These are phyloP conservation scores for Oostethus manadensis DNA, from an alignment of 2,113 vertebrate genomes.

Conservation along the genomic window DNA sequence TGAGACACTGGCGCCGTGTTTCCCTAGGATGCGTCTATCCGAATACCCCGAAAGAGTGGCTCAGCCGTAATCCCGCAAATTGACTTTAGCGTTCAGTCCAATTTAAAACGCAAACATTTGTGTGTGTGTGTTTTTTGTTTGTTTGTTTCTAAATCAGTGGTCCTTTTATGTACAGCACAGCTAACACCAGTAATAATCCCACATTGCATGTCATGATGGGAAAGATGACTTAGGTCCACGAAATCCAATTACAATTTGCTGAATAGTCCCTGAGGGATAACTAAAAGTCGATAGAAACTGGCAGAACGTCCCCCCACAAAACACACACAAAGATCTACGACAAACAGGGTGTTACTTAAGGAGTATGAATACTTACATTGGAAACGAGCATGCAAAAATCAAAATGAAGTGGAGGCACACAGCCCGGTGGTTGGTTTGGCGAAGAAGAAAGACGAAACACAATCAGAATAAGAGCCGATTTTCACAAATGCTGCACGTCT, in stretches of 20 bases:
- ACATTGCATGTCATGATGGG: no score
- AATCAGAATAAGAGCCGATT: conserved; percentile 44
- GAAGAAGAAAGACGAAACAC: conserved; percentile 54
- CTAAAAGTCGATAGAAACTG: no score
- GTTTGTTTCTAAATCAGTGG: neutral
- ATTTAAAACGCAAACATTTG: neutral
- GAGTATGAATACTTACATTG: conserved; percentile 63
- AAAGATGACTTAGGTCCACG: no score
- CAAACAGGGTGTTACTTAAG: conserved; percentile 11
- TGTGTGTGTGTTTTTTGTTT: neutral
- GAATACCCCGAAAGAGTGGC: conserved; percentile 67
- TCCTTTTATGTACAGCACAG: no score
- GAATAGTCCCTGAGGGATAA: no score
- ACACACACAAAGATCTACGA: neutral
- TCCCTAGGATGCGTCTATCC: conserved; percentile 69
- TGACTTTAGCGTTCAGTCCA: conserved; percentile 60
- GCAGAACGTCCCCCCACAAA: neutral
- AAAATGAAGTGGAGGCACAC: conserved; percentile 59
- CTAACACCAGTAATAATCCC: no score
- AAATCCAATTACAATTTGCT: no score
- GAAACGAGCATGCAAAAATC: conserved; percentile 64
- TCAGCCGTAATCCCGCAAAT: conserved; percentile 71
- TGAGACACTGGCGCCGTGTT: conserved; percentile 62
- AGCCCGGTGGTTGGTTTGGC: conserved; percentile 37
- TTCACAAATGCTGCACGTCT: conserved; percentile 45